Evolutionary conservation across 2,797 vertebrate genomes (phyloP).

Genomic region (Gambusia yucatana): DNA sequence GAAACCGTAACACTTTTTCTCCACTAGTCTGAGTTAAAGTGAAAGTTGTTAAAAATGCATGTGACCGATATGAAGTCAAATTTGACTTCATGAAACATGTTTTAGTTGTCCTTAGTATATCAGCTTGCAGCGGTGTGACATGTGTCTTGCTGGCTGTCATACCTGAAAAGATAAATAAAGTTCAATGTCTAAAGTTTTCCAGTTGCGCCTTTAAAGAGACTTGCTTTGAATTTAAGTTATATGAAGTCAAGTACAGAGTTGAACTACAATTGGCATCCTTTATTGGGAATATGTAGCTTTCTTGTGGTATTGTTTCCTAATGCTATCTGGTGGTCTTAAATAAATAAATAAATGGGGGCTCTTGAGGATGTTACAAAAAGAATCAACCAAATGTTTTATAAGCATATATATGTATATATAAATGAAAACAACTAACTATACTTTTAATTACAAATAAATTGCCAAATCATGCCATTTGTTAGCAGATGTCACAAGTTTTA

Average conservation of each 20-base stretch:
- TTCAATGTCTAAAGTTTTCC: slow-evolving; percentile 35
- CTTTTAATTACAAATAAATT: neutral
- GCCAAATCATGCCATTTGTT: neutral
- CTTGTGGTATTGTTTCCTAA: neutral
- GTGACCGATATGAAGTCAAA: slow-evolving; percentile 9
- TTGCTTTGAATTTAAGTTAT: neutral
- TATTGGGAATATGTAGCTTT: neutral
- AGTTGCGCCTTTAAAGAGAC: neutral
- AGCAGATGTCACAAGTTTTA: neutral
- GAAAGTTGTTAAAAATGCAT: neutral
- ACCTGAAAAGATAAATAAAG: neutral
- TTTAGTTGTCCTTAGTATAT: slow-evolving; percentile 32
- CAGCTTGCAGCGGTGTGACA: slow-evolving; percentile 36
- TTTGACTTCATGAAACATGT: slow-evolving; percentile 34
- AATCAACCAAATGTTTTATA: neutral
- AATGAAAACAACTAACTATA: neutral
- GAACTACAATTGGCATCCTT: neutral
- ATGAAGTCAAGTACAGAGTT: neutral
- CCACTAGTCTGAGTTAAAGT: too few species aligned
- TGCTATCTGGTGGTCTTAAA: neutral
- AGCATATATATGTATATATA: too few species aligned
- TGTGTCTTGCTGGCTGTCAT: slow-evolving; percentile 44
- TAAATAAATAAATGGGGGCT: neutral
- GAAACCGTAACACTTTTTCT: neutral
- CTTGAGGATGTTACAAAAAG: neutral